Evolutionary conservation across 2,888 invertebrate genomes (phyloP), one percentile per base, ranked within the genome.

Genomic region (Sthenelais limicola): DNA sequence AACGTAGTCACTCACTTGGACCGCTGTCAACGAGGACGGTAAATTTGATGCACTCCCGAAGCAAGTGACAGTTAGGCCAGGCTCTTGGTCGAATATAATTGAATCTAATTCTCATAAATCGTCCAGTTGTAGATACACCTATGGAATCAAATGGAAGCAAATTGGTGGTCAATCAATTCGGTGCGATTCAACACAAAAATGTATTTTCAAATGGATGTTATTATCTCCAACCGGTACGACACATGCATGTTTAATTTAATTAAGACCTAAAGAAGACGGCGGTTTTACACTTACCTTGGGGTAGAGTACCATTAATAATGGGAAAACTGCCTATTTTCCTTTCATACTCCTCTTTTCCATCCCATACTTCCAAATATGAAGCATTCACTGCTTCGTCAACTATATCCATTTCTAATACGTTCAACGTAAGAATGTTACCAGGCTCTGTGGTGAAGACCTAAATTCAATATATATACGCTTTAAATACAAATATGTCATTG

Each of bases 241-340:
- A n/a, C n/a, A n/a, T n/a, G n/a, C n/a, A n/a, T n/a, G n/a, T n/a
- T n/a, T n/a, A n/a, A n/a, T n/a, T n/a, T n/a, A n/a, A n/a, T n/a
- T n/a, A n/a, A n/a, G n/a, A n/a, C n/a, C n/a, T n/a, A n/a, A n/a
- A n/a, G n/a, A n/a, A n/a, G 58, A 83, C 94, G n/a, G n/a, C n/a
- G n/a, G n/a, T n/a, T n/a, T n/a, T n/a, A n/a, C 18, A 43, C 62
- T 12, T 12, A 62, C 62, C 94, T 86, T 97, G 96, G 0, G 96
- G 95, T 81, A 95, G 90, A 0, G 96, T 95, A 73, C 92, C 92
- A 87, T 98, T 98, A 82, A 92, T 90, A 66, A 97, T 91, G 71
- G 90, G 48, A 68, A 73, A 74, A 3, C 56, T 68, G 33, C 70
- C 75, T n/a, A 78, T 54, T 21, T 52, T 54, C 12, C 30, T 49